Evolutionary conservation across 1,140 invertebrate genomes (phyloP).

Genomic region (Zelostemma sp.): DNA sequence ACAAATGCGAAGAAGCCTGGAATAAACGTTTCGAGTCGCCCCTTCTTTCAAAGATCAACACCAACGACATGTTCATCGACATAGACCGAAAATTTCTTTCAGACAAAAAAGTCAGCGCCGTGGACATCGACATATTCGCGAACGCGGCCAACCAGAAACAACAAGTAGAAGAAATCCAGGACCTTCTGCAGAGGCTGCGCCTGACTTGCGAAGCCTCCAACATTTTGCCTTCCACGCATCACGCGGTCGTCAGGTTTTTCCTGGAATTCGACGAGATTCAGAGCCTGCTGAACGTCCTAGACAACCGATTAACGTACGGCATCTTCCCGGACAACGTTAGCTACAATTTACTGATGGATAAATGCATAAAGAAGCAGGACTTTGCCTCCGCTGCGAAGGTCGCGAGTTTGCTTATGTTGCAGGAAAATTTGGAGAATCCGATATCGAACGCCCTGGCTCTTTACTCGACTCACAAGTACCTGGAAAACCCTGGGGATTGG

Average conservation of each 20-base stretch:
- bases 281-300: slow-evolving; percentile 79
- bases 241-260: slow-evolving; percentile 81
- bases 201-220: slow-evolving; percentile 77
- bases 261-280: slow-evolving; percentile 73
- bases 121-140: slow-evolving; percentile 83
- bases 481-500: slow-evolving; percentile 75
- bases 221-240: slow-evolving; percentile 82
- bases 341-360: slow-evolving; percentile 86
- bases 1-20: slow-evolving; percentile 78
- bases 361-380: slow-evolving; percentile 79
- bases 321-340: slow-evolving; percentile 87
- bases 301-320: slow-evolving; percentile 89
- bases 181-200: slow-evolving; percentile 79
- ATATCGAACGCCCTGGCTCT: slow-evolving; percentile 79
- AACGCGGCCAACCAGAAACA: slow-evolving; percentile 72
- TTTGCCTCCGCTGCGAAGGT: slow-evolving; percentile 81
- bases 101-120: slow-evolving; percentile 73
- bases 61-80: slow-evolving; percentile 75
- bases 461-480: slow-evolving; percentile 82
- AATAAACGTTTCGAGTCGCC: slow-evolving; percentile 73
- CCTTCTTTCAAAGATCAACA: slow-evolving; percentile 75
- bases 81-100: slow-evolving; percentile 74
- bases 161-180: slow-evolving; percentile 76
- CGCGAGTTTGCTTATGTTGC: slow-evolving; percentile 85
- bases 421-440: slow-evolving; percentile 86